Conservation (phyloP, 2,888 invertebrate genomes). For the Catonia carolina region DNA sequence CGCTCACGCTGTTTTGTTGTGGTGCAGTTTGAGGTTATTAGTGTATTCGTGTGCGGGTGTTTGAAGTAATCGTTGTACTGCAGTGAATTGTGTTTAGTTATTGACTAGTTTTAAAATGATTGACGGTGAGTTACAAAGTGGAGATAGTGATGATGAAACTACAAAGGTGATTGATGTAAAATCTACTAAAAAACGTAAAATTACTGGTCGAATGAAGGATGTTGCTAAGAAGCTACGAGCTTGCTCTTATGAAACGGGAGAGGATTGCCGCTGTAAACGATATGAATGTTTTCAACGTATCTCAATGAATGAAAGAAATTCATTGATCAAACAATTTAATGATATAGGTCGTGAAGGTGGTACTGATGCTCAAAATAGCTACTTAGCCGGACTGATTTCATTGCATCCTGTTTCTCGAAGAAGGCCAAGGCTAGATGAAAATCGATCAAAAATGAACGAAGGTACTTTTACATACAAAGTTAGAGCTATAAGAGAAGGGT, state of each 20-base stretch:
- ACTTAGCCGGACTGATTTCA: background rate
- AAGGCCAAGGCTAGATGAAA: background rate
- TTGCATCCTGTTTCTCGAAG: background rate
- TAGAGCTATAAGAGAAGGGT: background rate
- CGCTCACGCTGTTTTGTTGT: too few relatives aligned
- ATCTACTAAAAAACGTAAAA: conserved; percentile 15
- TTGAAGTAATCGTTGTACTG: too few relatives aligned
- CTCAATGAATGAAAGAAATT: background rate
- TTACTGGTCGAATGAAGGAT: conserved; percentile 7
- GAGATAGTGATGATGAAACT: conserved; percentile 6
- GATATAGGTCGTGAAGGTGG: conserved; percentile 3
- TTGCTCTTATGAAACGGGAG: conserved; percentile 11
- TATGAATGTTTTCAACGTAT: conserved; percentile 14
- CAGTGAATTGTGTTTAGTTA: too few relatives aligned
- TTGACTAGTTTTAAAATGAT: too few relatives aligned
- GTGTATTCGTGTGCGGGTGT: too few relatives aligned
- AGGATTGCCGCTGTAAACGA: conserved; percentile 11
- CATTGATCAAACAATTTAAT: conserved; percentile 5
- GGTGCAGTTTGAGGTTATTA: too few relatives aligned
- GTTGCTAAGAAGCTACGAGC: background rate
- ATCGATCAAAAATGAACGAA: conserved; percentile 1
- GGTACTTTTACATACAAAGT: conserved; percentile 10
- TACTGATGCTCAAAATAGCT: conserved; percentile 15
- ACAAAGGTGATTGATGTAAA: background rate
- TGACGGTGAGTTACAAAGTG: too few relatives aligned